A percentile compares a stretch with the other conserved stretches of the same genome.
Evolutionary conservation across 2,797 vertebrate genomes (phyloP).

Genomic region (Hipposideros larvatus): DNA sequence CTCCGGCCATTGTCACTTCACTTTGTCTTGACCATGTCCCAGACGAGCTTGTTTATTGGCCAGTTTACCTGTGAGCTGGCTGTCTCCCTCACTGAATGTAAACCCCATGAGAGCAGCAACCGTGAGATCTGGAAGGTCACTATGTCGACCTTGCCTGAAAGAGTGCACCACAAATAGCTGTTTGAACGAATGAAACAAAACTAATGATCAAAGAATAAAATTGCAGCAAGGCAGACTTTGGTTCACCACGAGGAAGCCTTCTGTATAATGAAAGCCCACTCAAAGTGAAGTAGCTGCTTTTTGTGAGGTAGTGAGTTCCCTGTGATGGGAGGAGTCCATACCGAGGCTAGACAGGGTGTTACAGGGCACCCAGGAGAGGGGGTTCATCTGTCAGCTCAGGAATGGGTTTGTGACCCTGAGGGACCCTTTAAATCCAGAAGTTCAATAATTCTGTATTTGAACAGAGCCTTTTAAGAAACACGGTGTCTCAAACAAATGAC

Average conservation of each 20-base stretch:
- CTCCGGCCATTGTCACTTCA: not conserved
- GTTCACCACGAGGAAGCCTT: not conserved
- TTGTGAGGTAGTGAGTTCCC: not conserved
- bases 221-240: not conserved
- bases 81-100: fast-evolving
- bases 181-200: not conserved
- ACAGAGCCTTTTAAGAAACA: slow-evolving; percentile 9
- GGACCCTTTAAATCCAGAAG: not conserved
- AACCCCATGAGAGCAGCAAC: not conserved
- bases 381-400: not conserved
- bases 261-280: not conserved
- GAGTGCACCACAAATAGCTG: not conserved
- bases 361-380: not conserved
- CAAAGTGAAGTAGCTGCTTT: not conserved
- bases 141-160: not conserved
- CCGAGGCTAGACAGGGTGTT: not conserved
- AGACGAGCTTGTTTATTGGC: not conserved
- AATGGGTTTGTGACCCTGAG: not conserved
- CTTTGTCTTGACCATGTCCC: not conserved
- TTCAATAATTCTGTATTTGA: not conserved
- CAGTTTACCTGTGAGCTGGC: not conserved
- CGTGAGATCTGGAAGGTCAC: not conserved
- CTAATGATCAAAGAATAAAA: not conserved
- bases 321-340: not conserved
- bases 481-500: not conserved